Base-by-base conservation (phyloP, 35 echinoderm and acorn worm genomes). In the Heliocidaris tuberculata region DNA sequence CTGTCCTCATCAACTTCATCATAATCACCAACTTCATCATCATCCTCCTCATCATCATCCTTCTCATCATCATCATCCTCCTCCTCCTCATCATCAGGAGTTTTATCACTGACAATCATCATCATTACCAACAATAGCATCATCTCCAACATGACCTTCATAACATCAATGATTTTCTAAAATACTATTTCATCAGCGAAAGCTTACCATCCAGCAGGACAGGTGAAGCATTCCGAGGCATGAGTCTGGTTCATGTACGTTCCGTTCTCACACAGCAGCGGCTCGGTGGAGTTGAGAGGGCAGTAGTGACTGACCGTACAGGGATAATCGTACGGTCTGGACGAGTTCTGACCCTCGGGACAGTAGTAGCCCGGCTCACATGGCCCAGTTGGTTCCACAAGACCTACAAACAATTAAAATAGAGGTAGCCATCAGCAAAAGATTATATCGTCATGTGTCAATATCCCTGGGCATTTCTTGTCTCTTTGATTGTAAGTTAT, bases 161-260 rank as follows among this genome's bases (percentile, higher is more conserved):
- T 78, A 7, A 78, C 52, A 56, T 12, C 7, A 56, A 9, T 12
- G 9, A 56, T 42, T 1, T 42, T 42, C 35, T 42, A 42, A 42
- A 42, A 42, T 42, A 42, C 35, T 42, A 85, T 85, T 85, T 29
- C 27, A 86, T 86, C 85, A 86, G 2, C 85, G 6, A 90, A 30
- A 7, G 35, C 95, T 96, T 95, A 99, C 98, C 96, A 96, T 97
- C 97, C 96, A 32, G 95, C 96, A 13, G 95, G 96, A 61, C 98
- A 99, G 30, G 96, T 32, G 92, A 96, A 96, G 88, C 96, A 99
- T 29, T 97, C 97, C 13, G 97, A 95, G 2, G 95, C 97, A 96
- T 97, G 97, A 0, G 97, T 99, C n/a, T 99, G 97, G 85, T 97
- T 99, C 98, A 99, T 99, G 52, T 97, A 99, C 42, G 98, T 99